These are phyloP conservation scores for Salpingus planirostris DNA, from an alignment of 2,888 invertebrate species.

Conservation along the genomic window DNA sequence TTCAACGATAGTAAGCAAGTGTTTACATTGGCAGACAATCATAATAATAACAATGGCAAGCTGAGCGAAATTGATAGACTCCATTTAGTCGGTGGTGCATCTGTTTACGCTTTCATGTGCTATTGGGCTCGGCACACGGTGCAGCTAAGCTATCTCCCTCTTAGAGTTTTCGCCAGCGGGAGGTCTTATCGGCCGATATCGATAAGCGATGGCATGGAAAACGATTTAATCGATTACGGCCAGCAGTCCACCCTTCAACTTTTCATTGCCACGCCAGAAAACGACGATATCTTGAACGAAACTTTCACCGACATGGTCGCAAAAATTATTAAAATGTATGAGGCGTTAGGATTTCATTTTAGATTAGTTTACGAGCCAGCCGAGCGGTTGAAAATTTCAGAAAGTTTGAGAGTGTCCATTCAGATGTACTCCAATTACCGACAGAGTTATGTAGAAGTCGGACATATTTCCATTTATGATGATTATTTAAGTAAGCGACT, in stretches of 20 bases:
- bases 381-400: constrained; percentile 51
- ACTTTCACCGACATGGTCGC: constrained; percentile 50
- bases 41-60: constrained; percentile 33
- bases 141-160: constrained; percentile 53
- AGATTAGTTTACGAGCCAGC: constrained; percentile 55
- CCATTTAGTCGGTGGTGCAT: constrained; percentile 68
- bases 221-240: constrained; percentile 52
- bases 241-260: constrained; percentile 62
- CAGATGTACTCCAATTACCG: constrained; percentile 65
- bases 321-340: constrained; percentile 51
- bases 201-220: constrained; percentile 27
- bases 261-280: constrained; percentile 51
- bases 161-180: constrained; percentile 62
- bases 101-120: constrained; percentile 64
- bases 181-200: constrained; percentile 53
- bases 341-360: constrained; percentile 58
- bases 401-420: constrained; percentile 58
- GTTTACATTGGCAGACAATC: constrained; percentile 44
- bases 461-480: constrained; percentile 60
- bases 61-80: constrained; percentile 49
- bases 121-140: constrained; percentile 61
- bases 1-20: constrained; percentile 47
- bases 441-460: constrained; percentile 61
- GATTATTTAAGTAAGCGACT: constrained; percentile 72
- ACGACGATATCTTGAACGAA: constrained; percentile 39